Conservation (phyloP, 2,113 vertebrate species). For the Podilymbus podiceps region DNA sequence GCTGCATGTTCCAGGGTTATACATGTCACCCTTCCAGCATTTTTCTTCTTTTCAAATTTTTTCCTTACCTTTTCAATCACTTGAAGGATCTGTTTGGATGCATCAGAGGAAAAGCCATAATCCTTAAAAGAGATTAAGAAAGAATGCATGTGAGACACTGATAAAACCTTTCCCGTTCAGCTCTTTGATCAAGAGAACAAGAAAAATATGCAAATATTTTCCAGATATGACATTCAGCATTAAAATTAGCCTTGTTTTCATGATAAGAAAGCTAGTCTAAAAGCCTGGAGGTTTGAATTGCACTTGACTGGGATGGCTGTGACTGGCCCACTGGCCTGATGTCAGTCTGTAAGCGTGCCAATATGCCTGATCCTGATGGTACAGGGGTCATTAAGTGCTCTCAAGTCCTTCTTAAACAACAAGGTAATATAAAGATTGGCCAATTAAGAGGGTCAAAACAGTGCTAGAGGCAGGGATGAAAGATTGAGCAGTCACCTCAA, state of each 20-base stretch:
- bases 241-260: not conserved
- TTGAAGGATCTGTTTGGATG: not conserved
- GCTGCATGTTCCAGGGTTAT: not conserved
- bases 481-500: not conserved
- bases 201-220: not conserved
- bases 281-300: not conserved
- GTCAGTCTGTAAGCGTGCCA: not conserved
- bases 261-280: not conserved
- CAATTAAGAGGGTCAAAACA: not conserved
- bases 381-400: fast-evolving
- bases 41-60: not conserved
- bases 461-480: not conserved
- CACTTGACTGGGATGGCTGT: not conserved
- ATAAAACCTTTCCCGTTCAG: not conserved
- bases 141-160: not conserved
- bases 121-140: not conserved
- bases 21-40: not conserved
- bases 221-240: not conserved
- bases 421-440: not conserved
- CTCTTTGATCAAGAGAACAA: not conserved
- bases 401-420: not conserved
- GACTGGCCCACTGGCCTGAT: not conserved
- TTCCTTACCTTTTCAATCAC: not conserved
- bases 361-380: not conserved
- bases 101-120: not conserved